Percentiles rank a stretch among this genome's conserved stretches.
phyloP scores from a whole-genome alignment of 2,113 vertebrate genomes.

The Chrysochloris asiatica region DNA sequence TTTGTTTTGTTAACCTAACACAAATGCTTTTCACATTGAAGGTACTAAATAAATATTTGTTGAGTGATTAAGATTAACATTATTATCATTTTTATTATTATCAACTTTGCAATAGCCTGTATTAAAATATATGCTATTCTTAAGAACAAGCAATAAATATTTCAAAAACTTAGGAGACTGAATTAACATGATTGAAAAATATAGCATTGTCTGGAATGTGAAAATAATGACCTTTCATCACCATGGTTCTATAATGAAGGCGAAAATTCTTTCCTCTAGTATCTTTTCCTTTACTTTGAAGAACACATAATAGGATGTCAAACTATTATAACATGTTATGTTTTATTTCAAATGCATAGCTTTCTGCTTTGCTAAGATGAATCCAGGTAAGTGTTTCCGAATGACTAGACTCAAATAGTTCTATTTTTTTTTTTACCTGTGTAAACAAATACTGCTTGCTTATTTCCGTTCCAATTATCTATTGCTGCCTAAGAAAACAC shows the following conservation, averaged over 20 bases:
- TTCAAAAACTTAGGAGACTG: not conserved
- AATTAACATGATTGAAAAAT: not conserved
- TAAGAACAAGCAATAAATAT: not conserved
- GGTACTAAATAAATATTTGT: not conserved
- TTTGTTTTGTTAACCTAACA: too few relatives aligned
- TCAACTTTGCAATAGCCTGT: not conserved
- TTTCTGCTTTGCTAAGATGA: not conserved
- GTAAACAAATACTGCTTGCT: not conserved
- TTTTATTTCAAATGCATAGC: constrained; percentile 14
- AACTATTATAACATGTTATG: not conserved
- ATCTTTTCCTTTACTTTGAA: constrained; percentile 38
- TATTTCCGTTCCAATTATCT: constrained; percentile 1
- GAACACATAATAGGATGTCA: not conserved
- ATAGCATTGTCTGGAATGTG: not conserved
- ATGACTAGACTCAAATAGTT: not conserved
- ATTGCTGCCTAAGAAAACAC: not conserved
- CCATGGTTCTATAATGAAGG: not conserved
- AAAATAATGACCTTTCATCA: constrained; percentile 2
- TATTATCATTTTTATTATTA: not conserved
- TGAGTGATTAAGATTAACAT: constrained; percentile 2
- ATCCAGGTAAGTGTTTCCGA: constrained; percentile 21
- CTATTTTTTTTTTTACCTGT: not conserved
- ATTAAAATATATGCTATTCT: not conserved
- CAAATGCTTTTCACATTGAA: too few relatives aligned
- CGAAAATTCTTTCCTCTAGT: not conserved